A percentile compares a stretch with the other conserved stretches of the same genome.
Conservation (phyloP, 2,888 invertebrate species). For the Lasioglossum malachurum region DNA sequence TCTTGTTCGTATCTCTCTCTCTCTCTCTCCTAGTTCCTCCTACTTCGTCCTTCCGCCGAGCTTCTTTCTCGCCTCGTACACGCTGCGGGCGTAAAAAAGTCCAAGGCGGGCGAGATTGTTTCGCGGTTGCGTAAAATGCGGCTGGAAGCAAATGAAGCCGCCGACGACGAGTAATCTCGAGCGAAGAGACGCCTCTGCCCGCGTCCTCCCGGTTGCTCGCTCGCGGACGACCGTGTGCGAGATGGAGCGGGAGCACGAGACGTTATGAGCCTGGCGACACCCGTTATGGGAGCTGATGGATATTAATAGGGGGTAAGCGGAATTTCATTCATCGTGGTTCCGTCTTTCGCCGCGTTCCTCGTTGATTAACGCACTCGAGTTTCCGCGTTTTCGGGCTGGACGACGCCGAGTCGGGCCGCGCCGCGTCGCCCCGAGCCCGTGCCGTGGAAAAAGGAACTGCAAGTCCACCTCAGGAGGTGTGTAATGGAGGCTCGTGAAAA, state of each 20-base stretch:
- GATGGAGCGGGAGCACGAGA: not conserved
- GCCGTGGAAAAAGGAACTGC: not conserved
- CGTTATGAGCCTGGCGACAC: constrained; percentile 53
- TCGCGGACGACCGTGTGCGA: not conserved
- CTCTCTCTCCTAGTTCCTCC: not conserved
- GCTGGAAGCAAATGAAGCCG: constrained; percentile 45
- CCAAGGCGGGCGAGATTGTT: constrained; percentile 59
- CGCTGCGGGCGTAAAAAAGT: constrained; percentile 38
- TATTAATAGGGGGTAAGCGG: constrained; percentile 57
- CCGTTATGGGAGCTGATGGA: constrained; percentile 56
- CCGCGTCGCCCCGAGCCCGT: not conserved
- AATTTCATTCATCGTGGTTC: constrained; percentile 51
- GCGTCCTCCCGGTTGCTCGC: not conserved
- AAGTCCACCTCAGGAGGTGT: not conserved
- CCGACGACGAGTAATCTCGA: constrained; percentile 49
- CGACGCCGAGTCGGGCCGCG: not conserved
- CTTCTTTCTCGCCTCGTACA: constrained; percentile 32
- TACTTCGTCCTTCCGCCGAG: constrained; percentile 25
- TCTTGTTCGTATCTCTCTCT: not conserved
- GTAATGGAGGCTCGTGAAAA: constrained; percentile 12
- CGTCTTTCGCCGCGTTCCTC: constrained; percentile 34
- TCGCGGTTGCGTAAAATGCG: constrained; percentile 61
- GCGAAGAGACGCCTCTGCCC: constrained; percentile 28
- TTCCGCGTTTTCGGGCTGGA: not conserved
- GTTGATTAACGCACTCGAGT: constrained; percentile 27